Evolutionary conservation across 2,113 vertebrate genomes (phyloP), one percentile per base, ranked within the genome.

Genomic region (Prunella himalayana): DNA sequence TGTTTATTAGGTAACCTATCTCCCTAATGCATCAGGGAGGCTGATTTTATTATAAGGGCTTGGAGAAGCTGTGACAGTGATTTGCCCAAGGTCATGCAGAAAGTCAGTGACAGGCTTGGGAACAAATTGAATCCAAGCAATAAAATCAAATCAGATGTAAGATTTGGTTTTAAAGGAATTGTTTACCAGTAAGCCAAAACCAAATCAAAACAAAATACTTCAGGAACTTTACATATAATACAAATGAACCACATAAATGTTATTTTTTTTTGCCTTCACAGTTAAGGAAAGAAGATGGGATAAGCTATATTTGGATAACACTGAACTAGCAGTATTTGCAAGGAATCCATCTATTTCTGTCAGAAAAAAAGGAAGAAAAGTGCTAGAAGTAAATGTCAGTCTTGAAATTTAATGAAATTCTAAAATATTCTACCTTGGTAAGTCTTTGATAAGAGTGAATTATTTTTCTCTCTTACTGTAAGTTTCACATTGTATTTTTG

Each of bases 31-130:
- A 93, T 78, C 80, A 77, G 73, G 39, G 47, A 90, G 51, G 15
- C 42, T 88, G 76, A 97, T 93, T 95, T 94, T 86, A 90, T 97
- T 94, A 81, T 47, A 75, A 88, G 42, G 61, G 30, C 77, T 92
- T 86, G 94, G 76, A 94, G 76, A 83, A 93, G 39, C 82, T 94
- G 18, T 60, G 92, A 66, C 88, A 96, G 92, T 57, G 35, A 90
- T 94, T 93, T 93, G 94, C 86, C 86, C 86, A 92, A 94, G 94
- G 96, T 97, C 92, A 86, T 73, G 64, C 27, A 81, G 39, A 90
- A 92, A 77, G 86, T 70, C 92, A 94, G 7, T 59, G 68, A 59
- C 86, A 93, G 33, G 30, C 82, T 66, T 92, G 59, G 76, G 44
- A 94, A 81, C 41, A 93, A 93, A 95, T 47, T 66, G 60, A 83